These are phyloP conservation scores for Rhingia rostrata DNA, from an alignment of 2,888 invertebrate species.

Conservation along the genomic window DNA sequence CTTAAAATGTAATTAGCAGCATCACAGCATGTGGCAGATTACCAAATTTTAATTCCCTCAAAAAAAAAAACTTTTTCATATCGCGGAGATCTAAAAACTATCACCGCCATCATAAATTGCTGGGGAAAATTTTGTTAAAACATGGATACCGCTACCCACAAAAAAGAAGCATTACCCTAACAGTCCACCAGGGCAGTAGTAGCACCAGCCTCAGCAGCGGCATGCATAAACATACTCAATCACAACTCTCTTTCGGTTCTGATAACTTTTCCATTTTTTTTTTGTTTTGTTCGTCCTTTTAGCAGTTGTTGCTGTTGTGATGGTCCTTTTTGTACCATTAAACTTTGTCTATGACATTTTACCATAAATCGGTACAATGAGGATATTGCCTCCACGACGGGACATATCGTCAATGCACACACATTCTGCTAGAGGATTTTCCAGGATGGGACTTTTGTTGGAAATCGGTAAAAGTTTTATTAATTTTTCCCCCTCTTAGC, in stretches of 20 bases:
- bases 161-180: conserved; percentile 3
- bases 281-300: background rate
- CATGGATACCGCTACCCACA: conserved; percentile 6
- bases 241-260: conserved; percentile 61
- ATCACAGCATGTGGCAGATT: conserved; percentile 70
- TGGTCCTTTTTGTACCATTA: conserved; percentile 64
- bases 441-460: conserved; percentile 37
- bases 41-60: conserved; percentile 65
- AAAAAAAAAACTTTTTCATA: conserved; percentile 38
- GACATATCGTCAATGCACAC: conserved; percentile 47
- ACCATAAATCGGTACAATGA: conserved; percentile 72
- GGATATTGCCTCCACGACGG: conserved; percentile 57
- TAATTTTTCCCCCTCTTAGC: conserved; percentile 52
- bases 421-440: conserved; percentile 6
- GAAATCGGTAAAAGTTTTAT: conserved; percentile 70
- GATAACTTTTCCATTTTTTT: conserved; percentile 56
- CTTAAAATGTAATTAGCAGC: conserved; percentile 72
- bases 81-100: conserved; percentile 58
- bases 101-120: conserved; percentile 69
- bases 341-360: conserved; percentile 74
- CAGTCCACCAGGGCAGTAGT: background rate
- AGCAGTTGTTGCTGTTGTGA: conserved; percentile 8
- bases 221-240: conserved; percentile 72
- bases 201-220: conserved; percentile 22
- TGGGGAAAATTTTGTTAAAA: conserved; percentile 40